phyloP scores from a whole-genome alignment of 2,888 invertebrate genomes.

The Netelia virgata region DNA sequence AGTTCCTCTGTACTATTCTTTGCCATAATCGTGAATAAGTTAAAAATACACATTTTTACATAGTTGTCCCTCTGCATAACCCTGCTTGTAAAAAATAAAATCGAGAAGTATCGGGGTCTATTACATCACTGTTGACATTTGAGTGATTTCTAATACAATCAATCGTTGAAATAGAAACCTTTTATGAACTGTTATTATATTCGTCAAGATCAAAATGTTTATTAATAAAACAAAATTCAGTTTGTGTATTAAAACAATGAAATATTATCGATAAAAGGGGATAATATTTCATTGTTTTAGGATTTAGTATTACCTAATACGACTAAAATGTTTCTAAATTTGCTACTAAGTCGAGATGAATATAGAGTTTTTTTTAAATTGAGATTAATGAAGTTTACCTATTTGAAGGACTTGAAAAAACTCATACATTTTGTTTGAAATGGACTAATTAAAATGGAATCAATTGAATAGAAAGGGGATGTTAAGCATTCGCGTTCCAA shows the following conservation, averaged over 20 bases:
- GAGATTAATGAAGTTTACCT: neutral
- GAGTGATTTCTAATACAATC: neutral
- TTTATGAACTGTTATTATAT: neutral
- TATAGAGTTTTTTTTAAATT: neutral
- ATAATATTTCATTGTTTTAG: no score
- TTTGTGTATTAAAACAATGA: neutral
- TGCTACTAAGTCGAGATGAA: no score
- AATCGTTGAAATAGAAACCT: neutral
- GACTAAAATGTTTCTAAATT: no score
- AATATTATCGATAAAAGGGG: neutral
- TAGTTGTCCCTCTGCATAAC: neutral
- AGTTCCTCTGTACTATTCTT: conserved; percentile 30
- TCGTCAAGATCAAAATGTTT: neutral
- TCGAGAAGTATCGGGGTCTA: no score
- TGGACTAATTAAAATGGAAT: neutral
- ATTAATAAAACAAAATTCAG: neutral
- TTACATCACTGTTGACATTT: no score
- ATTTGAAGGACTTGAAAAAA: neutral
- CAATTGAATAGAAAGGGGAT: conserved; percentile 24
- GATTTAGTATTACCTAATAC: no score
- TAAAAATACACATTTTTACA: conserved; percentile 13
- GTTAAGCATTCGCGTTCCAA: conserved; percentile 24
- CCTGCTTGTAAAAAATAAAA: neutral
- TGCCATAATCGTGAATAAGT: conserved; percentile 36
- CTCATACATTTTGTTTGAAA: neutral